Base-by-base conservation (phyloP, 2,888 invertebrate species). In the Plemyria rubiginata region DNA sequence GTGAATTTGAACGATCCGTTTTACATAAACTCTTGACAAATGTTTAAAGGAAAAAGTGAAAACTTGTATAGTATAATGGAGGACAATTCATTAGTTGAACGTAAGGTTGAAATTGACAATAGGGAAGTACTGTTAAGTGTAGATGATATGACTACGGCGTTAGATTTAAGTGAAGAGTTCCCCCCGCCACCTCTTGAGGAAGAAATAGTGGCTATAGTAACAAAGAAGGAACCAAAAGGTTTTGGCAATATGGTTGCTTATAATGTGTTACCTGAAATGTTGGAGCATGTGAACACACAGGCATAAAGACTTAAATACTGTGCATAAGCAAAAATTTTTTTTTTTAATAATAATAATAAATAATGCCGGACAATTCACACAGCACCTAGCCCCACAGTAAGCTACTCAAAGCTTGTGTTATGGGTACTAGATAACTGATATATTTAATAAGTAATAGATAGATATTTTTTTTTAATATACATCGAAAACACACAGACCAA, bases 1-100 rank as follows among this genome's bases (percentile, higher is more conserved):
- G 90, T 95, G 49, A 94, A 93, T 78, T 85, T 93, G 15, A 93
- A 88, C 64, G 95, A 95, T 85, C 95, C 95, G 0, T 95, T 95
- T 81, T 95, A 95, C 66, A 92, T 95, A 91, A 94, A 94, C 70
- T 96, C 95, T 94, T 96, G 96, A 96, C 96, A 96, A 93, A 95
- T 95, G 94, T 95, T 91, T 79, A 90, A 92, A 67, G 91, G 88
- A 70, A 93, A 94, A 77, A 87, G 92, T 52, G 92, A 93, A 73
- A 94, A 93, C 77, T 88, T 94, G 82, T 95, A 94, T 70, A 93
- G 93, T 79, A 93, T 93, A 64, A 93, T 93, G 93, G 93, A 93
- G 72, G 93, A 93, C 77, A 90, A 80, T 80, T 85, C 89, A 11
- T 32, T 50, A 77, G 91, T 82, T 76, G 92, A 92, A 63, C 88